Conservation (phyloP, 2,888 invertebrate species). For the Nineta flava region DNA sequence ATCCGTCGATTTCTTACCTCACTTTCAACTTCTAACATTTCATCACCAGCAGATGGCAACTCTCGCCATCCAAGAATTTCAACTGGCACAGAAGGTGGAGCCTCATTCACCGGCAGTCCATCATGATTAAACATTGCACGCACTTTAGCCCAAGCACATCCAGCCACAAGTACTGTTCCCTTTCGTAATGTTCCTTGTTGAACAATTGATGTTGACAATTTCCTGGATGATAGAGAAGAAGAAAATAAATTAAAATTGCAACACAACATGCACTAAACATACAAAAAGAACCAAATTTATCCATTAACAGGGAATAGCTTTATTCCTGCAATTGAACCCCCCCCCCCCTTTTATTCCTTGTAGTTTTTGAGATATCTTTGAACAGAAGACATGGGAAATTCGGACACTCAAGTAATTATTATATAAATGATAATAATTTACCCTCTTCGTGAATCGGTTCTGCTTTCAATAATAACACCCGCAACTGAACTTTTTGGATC, state of each 20-base stretch:
- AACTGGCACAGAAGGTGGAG: conserved; percentile 66
- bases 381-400: too few relatives aligned
- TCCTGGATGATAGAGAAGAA: conserved; percentile 31
- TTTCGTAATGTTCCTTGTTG: conserved; percentile 71
- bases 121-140: conserved; percentile 65
- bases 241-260: not conserved
- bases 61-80: conserved; percentile 85
- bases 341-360: too few relatives aligned
- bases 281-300: too few relatives aligned
- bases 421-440: conserved; percentile 23
- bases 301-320: too few relatives aligned
- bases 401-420: too few relatives aligned
- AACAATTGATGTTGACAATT: conserved; percentile 69
- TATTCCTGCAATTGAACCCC: conserved; percentile 65
- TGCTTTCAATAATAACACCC: conserved; percentile 81
- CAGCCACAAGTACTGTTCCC: conserved; percentile 68
- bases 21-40: conserved; percentile 63
- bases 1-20: conserved; percentile 35
- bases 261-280: too few relatives aligned
- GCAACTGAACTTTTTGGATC: conserved; percentile 76
- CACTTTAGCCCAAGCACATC: conserved; percentile 68
- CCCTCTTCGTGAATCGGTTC: conserved; percentile 50
- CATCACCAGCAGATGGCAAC: conserved; percentile 77
- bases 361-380: too few relatives aligned
- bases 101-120: conserved; percentile 46